Evolutionary conservation across 2,797 vertebrate species (phyloP), one percentile per base, ranked within the genome.

Genomic region (Eulemur albifrons): DNA sequence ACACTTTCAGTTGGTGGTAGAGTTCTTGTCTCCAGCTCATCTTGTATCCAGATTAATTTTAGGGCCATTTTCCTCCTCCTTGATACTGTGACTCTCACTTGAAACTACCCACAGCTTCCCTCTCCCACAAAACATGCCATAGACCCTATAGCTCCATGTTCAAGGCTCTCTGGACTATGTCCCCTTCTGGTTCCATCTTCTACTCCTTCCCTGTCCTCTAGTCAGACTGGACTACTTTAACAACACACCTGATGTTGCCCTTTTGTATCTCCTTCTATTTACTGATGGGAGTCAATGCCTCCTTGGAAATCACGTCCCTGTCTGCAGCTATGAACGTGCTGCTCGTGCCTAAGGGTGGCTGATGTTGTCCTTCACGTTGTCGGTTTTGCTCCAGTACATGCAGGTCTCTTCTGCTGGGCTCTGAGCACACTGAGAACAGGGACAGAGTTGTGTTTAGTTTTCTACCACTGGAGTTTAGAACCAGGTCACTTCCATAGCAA

Each of bases 11-110:
- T 69, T 92, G 50, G 1, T 63, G 95, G 48, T 85, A 73, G 88
- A 93, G 75, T 40, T 65, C 76, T 75, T 13, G 35, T 79, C 52
- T 76, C 17, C 10, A 69, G n/a, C n/a, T 57, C 18, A 67, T 70
- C 27, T 17, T 87, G 45, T 69, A 43, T 54, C 7, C 67, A 65
- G 76, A 65, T 84, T 72, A 84, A 70, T 52, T 95, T 92, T 27
- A 54, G 88, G 43, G 65, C 21, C 13, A 8, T 21, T 85, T 86
- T 86, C 27, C 1, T 95, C 48, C 7, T 76, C 52, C 27, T 75
- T 9, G 40, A 15, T 40, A 21, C 32, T 65, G 13, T 96, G 59
- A 38, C 69, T 92, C 67, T 92, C 4, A 38, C 48, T 81, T 84
- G 84, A 94, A 81, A 38, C 27, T 69, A 0, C 18, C 61, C 6